Conservation (phyloP, 2,888 invertebrate genomes). For the Octonoba sinensis region DNA sequence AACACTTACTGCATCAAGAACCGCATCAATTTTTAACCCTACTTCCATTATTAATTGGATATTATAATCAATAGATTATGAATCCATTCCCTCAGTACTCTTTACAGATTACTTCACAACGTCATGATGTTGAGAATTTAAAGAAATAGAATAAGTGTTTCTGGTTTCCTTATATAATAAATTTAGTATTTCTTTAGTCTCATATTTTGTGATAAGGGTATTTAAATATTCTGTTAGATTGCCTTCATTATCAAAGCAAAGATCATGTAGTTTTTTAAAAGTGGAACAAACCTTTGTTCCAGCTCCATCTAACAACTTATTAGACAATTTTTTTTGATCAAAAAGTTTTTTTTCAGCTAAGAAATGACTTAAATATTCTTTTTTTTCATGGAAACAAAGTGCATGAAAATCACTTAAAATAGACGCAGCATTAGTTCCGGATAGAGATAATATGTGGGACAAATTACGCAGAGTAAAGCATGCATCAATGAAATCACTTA, state of each 20-base stretch:
- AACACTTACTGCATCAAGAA: constrained; percentile 9
- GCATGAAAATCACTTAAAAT: constrained; percentile 12
- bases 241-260: too few relatives aligned
- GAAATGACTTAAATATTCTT: too few relatives aligned
- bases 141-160: not conserved
- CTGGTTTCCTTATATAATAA: not conserved
- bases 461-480: constrained; percentile 7
- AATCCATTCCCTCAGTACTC: constrained; percentile 18
- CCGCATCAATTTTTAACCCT: constrained; percentile 6
- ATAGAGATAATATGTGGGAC: constrained; percentile 4
- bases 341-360: too few relatives aligned
- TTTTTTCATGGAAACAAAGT: constrained; percentile 16
- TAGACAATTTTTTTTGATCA: too few relatives aligned
- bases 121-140: too few relatives aligned
- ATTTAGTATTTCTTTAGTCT: not conserved
- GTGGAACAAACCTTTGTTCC: not conserved
- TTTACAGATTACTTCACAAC: constrained; percentile 15
- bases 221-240: not conserved
- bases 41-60: not conserved
- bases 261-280: constrained; percentile 10
- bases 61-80: constrained; percentile 13
- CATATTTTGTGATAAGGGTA: constrained; percentile 13
- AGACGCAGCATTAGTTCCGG: constrained; percentile 16
- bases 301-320: constrained; percentile 12
- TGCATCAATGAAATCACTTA: constrained; percentile 17